These are phyloP conservation scores for Damaliscus lunatus DNA, from an alignment of 2,113 vertebrate genomes.

Conservation along the genomic window DNA sequence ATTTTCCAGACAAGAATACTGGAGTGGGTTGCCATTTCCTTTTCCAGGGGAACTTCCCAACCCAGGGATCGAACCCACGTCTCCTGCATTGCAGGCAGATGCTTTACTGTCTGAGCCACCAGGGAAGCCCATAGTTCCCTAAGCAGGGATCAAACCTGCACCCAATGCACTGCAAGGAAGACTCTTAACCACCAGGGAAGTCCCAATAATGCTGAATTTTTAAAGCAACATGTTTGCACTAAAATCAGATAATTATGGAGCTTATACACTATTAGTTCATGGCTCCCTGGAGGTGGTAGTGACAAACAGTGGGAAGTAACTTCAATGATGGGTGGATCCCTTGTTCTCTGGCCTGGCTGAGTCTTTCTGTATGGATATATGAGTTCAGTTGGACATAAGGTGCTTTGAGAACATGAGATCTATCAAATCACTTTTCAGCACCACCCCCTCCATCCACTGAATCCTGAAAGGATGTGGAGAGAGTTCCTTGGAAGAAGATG, in stretches of 20 bases:
- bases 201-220: not conserved
- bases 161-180: not conserved
- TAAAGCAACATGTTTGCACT: not conserved
- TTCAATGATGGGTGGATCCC: not conserved
- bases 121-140: not conserved
- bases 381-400: not conserved
- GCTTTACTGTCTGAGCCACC: not conserved
- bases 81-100: not conserved
- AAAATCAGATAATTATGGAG: not conserved
- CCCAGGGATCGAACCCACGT: not conserved
- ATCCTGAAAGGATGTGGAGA: not conserved
- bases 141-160: not conserved
- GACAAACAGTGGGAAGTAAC: not conserved
- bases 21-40: not conserved
- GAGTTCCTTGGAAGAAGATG: not conserved
- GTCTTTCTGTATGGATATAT: not conserved
- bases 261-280: not conserved
- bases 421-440: not conserved
- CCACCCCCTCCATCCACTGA: too few species aligned
- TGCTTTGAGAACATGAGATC: not conserved
- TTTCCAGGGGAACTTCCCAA: not conserved
- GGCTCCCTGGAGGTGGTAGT: not conserved
- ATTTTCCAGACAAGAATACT: not conserved
- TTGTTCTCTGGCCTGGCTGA: not conserved
- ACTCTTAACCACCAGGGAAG: not conserved